A percentile compares a stretch with the other conserved stretches of the same genome.
These are phyloP conservation scores for Caenorhabditis tropicalis DNA, from an alignment of 1,140 invertebrate genomes.

Conservation along the genomic window DNA sequence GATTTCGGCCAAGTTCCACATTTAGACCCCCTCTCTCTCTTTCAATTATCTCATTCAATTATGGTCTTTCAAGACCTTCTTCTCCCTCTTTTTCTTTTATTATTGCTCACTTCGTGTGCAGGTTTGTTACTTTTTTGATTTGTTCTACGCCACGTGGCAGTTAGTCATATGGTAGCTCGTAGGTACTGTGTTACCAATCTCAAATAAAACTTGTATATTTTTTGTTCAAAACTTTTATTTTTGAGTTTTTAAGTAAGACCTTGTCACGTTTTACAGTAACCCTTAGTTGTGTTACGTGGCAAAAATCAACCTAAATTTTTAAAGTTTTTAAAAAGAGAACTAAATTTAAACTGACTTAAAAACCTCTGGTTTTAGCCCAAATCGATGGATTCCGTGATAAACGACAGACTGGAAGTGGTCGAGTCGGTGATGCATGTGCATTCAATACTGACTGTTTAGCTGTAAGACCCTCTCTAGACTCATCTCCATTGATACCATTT, in stretches of 20 bases:
- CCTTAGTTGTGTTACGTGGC: too few species aligned
- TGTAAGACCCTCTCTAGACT: neutral
- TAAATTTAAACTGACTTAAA: too few species aligned
- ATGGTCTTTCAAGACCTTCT: conserved; percentile 26
- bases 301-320: too few species aligned
- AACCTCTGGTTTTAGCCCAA: too few species aligned
- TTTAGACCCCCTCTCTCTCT: neutral
- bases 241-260: too few species aligned
- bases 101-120: conserved; percentile 1
- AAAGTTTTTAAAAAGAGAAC: too few species aligned
- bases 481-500: neutral
- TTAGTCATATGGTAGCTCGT: conserved; percentile 33
- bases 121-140: conserved; percentile 3
- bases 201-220: neutral
- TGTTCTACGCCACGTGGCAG: neutral
- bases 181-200: conserved; percentile 33
- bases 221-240: too few species aligned
- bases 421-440: conserved; percentile 54
- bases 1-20: neutral
- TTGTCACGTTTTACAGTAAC: too few species aligned
- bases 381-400: conserved; percentile 34
- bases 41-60: neutral
- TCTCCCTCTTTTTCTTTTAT: neutral
- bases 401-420: conserved; percentile 54
- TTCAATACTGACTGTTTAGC: conserved; percentile 59